Base-by-base conservation (phyloP, 2,113 vertebrate species). In the Oncorhynchus gorbuscha region DNA sequence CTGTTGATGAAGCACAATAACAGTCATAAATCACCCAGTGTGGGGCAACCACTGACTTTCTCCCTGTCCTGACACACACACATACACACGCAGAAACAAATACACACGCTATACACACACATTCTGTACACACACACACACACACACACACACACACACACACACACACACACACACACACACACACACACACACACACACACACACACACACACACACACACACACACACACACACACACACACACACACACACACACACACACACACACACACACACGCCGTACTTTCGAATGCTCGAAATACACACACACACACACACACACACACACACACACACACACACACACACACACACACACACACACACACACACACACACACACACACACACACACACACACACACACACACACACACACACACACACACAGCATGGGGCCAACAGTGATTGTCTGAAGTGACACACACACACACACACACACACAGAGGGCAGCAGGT, bases 1-100 rank as follows among this genome's bases (percentile, higher is more conserved):
- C 78, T 89, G 89, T 90, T 83, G 89, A 92, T 92, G 77, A 92
- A 87, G 90, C 88, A 85, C 81, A 88, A 90, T 86, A 79, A 90
- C 13, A 66, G 82, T 82, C 86, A 91, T 93, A 90, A 91, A 92
- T 93, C 90, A 90, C 81, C 83, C 48, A 79, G 64, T 79, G 67
- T 82, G 76, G 79, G 68, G 69, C 71, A 76, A 45, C 73, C 49
- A 79, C 55, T 69, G 84, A 49, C 72, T 78, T 9, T 45, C 77
- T 79, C 39, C 39, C 20, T 78, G 81, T 81, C 80, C 71, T 71
- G 70, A 69, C 78, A 68, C 76, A 67, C 62, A 65, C 64, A 73
- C 13, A 66, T 30, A 76, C 62, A 73, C 65, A 72, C 72, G 64
- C 61, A 76, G 28, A 74, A 69, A 67, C 70, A 35, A 35, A 61